Percentiles rank a stretch among this genome's conserved stretches.
phyloP scores from a whole-genome alignment of 2,797 vertebrate species.

The Paguma larvata region DNA sequence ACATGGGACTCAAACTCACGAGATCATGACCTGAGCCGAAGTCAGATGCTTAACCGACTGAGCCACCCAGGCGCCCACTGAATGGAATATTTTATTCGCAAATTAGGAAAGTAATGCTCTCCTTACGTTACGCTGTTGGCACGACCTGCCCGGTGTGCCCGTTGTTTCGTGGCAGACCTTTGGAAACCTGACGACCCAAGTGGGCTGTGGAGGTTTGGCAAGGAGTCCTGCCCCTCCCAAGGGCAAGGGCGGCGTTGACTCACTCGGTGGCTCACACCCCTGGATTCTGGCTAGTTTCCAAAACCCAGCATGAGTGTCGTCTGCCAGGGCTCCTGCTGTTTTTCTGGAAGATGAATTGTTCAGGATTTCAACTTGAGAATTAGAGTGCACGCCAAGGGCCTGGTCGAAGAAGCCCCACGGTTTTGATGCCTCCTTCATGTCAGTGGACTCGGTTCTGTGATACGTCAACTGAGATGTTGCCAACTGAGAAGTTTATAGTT shows the following conservation, averaged over 20 bases:
- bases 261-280: neutral
- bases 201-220: too few relatives aligned
- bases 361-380: neutral
- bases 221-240: neutral
- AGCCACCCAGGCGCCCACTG: too few relatives aligned
- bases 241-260: rapidly evolving
- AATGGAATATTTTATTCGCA: neutral
- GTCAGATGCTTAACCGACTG: too few relatives aligned
- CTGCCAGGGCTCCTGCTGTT: neutral
- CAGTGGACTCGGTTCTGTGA: neutral
- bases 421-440: neutral
- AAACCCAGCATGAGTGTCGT: neutral
- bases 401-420: neutral
- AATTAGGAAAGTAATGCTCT: neutral
- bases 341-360: neutral
- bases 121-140: too few relatives aligned
- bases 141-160: too few relatives aligned
- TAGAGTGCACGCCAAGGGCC: too few relatives aligned
- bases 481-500: neutral
- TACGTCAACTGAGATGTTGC: neutral
- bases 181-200: rapidly evolving
- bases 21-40: too few relatives aligned
- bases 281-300: neutral
- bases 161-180: rapidly evolving
- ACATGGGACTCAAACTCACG: too few relatives aligned